Base-by-base conservation (phyloP, 2,797 vertebrate genomes). In the Manis crassicaudata region DNA sequence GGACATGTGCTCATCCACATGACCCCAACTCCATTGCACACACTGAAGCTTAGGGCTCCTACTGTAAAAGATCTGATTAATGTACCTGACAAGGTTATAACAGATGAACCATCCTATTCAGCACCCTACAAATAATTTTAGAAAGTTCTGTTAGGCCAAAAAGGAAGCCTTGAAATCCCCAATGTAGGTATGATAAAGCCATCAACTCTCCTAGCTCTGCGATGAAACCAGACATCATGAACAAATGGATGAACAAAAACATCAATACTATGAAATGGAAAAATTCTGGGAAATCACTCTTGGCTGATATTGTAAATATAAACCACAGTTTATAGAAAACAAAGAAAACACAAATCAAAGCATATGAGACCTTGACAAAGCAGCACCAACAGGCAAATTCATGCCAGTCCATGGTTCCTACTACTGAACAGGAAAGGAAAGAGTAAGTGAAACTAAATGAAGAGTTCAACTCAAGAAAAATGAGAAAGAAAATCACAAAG, bases 101-200 rank as follows among this genome's bases (percentile, higher is more conserved):
- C 43, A 9, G 0, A 4, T 4, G 0, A 7, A 3, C 50, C 14
- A 17, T 2, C 11, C 17, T 23, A 12, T 1, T 8, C 6, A 7
- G 63, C 40, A 6, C 12, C 68, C 13, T 13, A 40, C 40, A 21
- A 1, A 58, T 10, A 4, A 0, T n/a, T n/a, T 6, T 1, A 56
- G 13, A 32, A 56, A 62, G 12, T 6, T 18, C 13, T 18, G 4
- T 20, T 17, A 1, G 46, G n/a, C 29, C 50, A 12, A 9, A 52
- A 73, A 4, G 58, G 32, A 81, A 35, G 56, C 35, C 23, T 1
- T 16, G n/a, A 67, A 35, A 4, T 11, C 58, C 35, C 27, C 8
- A 21, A 32, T 0, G 25, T 0, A 9, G 62, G 52, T 60, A 3
- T 43, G 2, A 40, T 0, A 56, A 90, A 60, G 75, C 67, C 75